phyloP scores from a whole-genome alignment of 2,113 vertebrate species.

The Etia nguti region DNA sequence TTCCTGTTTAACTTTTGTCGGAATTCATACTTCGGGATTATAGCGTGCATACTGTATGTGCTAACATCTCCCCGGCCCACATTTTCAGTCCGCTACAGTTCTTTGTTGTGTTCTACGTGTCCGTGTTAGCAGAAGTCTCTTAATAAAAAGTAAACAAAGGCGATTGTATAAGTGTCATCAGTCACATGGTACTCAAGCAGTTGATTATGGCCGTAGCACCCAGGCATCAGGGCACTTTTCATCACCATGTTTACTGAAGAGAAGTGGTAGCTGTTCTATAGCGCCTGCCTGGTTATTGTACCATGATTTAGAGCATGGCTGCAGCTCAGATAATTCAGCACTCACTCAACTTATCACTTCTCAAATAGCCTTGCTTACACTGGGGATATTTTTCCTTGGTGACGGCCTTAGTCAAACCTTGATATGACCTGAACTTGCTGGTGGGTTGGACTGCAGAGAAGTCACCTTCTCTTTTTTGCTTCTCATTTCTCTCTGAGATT shows the following conservation, averaged over 20 bases:
- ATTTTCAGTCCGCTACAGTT: background rate
- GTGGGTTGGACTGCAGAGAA: background rate
- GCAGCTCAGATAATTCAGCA: background rate
- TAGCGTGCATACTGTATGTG: background rate
- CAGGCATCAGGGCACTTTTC: background rate
- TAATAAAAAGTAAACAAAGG: background rate
- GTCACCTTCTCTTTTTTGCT: background rate
- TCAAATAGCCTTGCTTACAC: background rate
- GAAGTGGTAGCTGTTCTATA: background rate
- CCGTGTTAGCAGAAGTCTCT: background rate
- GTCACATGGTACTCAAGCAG: background rate
- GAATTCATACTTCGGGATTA: background rate
- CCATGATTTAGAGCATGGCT: background rate
- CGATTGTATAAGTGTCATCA: background rate
- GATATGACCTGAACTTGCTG: background rate
- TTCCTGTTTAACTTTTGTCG: background rate
- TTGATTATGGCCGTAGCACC: background rate
- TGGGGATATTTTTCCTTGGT: background rate
- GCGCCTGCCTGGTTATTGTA: background rate
- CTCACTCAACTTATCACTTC: slow-evolving; percentile 5
- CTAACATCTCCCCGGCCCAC: background rate
- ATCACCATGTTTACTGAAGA: background rate
- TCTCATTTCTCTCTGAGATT: background rate
- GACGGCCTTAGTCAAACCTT: background rate
- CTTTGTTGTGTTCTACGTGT: background rate